Evolutionary conservation across 2,113 vertebrate species (phyloP).

Genomic region (Thalassoma bifasciatum): DNA sequence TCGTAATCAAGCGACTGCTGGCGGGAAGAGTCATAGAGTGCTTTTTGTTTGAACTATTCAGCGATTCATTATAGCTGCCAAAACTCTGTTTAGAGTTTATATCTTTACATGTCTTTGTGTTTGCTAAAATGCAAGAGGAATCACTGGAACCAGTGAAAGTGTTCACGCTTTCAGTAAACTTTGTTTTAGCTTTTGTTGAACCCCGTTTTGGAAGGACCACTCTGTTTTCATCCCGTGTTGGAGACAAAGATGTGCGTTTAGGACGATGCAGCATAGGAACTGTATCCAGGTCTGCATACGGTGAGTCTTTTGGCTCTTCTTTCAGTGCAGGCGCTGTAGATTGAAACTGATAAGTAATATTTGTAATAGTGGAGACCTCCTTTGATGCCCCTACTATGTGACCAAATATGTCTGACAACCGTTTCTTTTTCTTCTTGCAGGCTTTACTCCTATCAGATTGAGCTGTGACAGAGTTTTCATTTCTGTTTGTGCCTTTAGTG

Average conservation of each 20-base stretch:
- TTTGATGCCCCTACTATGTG: constrained; percentile 70
- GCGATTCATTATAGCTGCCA: constrained; percentile 34
- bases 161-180: constrained; percentile 30
- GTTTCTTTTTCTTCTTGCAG: constrained; percentile 77
- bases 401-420: constrained; percentile 73
- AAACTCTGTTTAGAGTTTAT: constrained; percentile 34
- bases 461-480: constrained; percentile 45
- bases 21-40: constrained; percentile 74
- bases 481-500: constrained; percentile 53
- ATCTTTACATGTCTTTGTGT: constrained; percentile 27
- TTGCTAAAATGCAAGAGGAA: constrained; percentile 25
- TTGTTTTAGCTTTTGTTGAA: constrained; percentile 39
- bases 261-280: constrained; percentile 80
- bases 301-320: constrained; percentile 74
- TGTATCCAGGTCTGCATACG: constrained; percentile 79
- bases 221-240: constrained; percentile 5
- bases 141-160: not conserved
- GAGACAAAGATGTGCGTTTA: constrained; percentile 70
- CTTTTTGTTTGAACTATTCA: constrained; percentile 51
- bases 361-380: constrained; percentile 35
- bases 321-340: constrained; percentile 55
- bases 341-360: constrained; percentile 24
- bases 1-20: constrained; percentile 76
- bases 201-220: constrained; percentile 34
- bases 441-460: constrained; percentile 66